Evolutionary conservation across 1,140 invertebrate species (phyloP), one percentile per base, ranked within the genome.

Genomic region (Caenorhabditis tropicalis): DNA sequence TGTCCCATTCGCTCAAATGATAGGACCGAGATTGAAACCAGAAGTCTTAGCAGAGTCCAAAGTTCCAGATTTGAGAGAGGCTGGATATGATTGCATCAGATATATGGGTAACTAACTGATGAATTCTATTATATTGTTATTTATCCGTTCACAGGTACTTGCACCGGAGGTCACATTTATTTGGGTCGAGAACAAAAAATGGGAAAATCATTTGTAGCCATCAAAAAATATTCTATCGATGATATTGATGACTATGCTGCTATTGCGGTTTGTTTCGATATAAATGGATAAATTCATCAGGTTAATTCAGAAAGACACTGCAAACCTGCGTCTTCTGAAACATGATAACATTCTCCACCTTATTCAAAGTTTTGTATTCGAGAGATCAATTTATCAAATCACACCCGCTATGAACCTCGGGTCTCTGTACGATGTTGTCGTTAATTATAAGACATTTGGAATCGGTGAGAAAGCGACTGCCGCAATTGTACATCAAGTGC

Each of bases 341-440:
- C 70, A 84, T 56, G 65, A 39, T 3, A 58, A 84, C 19, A 80
- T 84, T 15, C 36, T 84, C 24, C 48, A 79, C 15, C 43, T 65
- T 29, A 19, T 7, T 12, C 43, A 33, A 36, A 33, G 48, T 46
- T 84, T 84, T 56, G 49, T 84, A 2, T 58, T 24, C n/a, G 49
- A 65, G 12, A 36, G 43, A 12, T 31, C 58, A 3, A 53, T 80
- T 9, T 79, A 56, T 65, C 39, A 49, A 21, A 79, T 46, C 19
- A 84, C 79, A 12, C n/a, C 83, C 9, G 46, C 43, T 7, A 46
- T 79, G 21, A 65, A 51, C 31, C 48, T 49, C 21, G 83, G 83
- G 80, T 79, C 83, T 12, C 21, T 53, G 12, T 43, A 27, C 12
- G 83, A 84, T 31, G 53, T 84, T 80, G 58, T 84, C 7, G 31